Evolutionary conservation across 1,140 invertebrate genomes (phyloP), one percentile per base, ranked within the genome.

Genomic region (Ericerus pela): DNA sequence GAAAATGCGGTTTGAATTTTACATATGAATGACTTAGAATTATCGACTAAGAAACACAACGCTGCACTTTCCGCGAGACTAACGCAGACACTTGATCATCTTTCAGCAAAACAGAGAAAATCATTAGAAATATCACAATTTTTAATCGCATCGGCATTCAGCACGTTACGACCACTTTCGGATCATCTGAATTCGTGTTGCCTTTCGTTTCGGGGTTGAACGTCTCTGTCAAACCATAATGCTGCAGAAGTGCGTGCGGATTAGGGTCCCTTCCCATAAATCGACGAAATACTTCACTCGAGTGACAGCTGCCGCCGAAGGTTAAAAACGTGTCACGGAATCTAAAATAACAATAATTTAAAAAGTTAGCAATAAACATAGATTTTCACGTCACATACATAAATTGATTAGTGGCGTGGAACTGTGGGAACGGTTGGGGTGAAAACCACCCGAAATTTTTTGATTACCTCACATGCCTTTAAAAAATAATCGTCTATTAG

Each of bases 191-290:
- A 5, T 18, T 24, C 26, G 22, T 24, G 22, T 47, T 47, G 2
- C 20, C 14, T 2, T 47, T 47, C 6, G 41, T 22, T 14, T 47
- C 41, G 16, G 26, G 3, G 41, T 24, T 47, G n/a, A n/a, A n/a
- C 12, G 41, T 5, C 8, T 20, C 16, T n/a, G 33, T 54, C 24
- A 54, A 33, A 6, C 78, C 76, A 57, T 82, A 69, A 53, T 72
- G 76, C 60, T 79, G 78, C 0, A 92, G 66, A n/a, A 92, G 70
- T 1, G 88, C 86, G 65, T 88, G 79, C 0, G 82, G 79, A 6
- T 81, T 86, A 0, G 91, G 91, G 73, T 97, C 91, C 33, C 92
- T 76, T 1, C 93, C 93, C 62, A 88, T 74, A 69, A 96, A 96
- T 63, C 81, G 76, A 56, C 91, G 76, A 69, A 96, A 97, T 5